These are phyloP conservation scores for Propithecus deckenii DNA, from an alignment of 2,797 vertebrate genomes.

Conservation along the genomic window DNA sequence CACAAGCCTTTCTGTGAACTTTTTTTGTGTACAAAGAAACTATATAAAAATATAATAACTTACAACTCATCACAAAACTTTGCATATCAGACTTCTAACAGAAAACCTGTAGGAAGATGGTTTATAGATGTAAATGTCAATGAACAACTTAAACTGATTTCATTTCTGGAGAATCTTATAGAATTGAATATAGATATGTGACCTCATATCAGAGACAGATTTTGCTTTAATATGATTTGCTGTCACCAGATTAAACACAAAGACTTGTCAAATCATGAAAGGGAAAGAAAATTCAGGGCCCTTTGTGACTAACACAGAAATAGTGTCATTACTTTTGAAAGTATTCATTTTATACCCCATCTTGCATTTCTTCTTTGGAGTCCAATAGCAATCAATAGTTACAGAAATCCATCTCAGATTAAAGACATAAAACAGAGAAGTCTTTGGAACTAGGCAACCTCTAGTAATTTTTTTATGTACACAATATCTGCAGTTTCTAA, in stretches of 20 bases:
- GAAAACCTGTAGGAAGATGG: neutral
- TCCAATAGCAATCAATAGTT: conserved; percentile 87
- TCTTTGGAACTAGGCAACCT: conserved; percentile 88
- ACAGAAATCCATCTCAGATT: conserved; percentile 85
- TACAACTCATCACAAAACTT: conserved; percentile 96
- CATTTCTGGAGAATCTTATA: neutral
- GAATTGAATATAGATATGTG: conserved; percentile 95
- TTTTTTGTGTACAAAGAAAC: conserved; percentile 96
- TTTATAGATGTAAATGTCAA: neutral
- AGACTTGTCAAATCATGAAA: conserved; percentile 80
- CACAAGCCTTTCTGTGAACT: conserved; percentile 94
- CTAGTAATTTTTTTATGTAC: conserved; percentile 83
- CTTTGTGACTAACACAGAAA: conserved; percentile 91
- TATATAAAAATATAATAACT: conserved; percentile 97
- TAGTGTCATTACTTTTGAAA: conserved; percentile 94
- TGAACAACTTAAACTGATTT: neutral
- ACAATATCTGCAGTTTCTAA: conserved; percentile 87
- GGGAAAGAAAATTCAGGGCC: conserved; percentile 87
- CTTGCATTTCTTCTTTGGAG: conserved; percentile 90
- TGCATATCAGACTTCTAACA: conserved; percentile 87
- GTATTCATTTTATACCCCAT: conserved; percentile 88
- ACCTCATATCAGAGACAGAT: conserved; percentile 95
- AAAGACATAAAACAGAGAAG: conserved; percentile 84
- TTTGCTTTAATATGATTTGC: conserved; percentile 95
- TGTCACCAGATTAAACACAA: conserved; percentile 92